A percentile compares a stretch with the other conserved stretches of the same genome.
Evolutionary conservation across 1,140 invertebrate species (phyloP).

Genomic region (Anastatus disparis): DNA sequence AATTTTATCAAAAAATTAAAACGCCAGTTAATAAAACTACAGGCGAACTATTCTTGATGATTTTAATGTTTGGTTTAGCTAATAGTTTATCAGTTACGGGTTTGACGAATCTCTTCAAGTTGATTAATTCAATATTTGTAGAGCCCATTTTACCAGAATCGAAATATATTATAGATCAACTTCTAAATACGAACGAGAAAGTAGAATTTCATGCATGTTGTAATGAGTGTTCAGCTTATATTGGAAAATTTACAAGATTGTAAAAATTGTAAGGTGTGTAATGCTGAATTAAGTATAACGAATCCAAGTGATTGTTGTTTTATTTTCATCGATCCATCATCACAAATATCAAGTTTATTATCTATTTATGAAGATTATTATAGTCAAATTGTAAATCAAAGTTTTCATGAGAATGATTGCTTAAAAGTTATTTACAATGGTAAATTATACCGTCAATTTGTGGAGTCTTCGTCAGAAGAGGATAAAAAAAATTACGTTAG

Average conservation of each 20-base stretch:
- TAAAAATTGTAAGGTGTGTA: neutral
- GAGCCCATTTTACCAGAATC: neutral
- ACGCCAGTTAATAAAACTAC: neutral
- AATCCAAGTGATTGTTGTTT: conserved; percentile 10
- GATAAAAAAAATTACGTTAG: conserved; percentile 2
- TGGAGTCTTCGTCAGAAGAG: neutral
- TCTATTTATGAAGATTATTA: neutral
- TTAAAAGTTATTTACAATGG: conserved; percentile 13
- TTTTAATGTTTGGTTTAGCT: neutral
- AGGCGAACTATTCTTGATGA: conserved; percentile 13
- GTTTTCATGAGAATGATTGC: neutral
- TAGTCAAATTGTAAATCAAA: neutral
- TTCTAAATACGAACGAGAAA: neutral
- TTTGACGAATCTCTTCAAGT: conserved; percentile 10
- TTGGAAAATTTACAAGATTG: neutral
- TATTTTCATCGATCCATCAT: conserved; percentile 12
- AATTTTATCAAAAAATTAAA: neutral
- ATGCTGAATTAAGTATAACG: neutral
- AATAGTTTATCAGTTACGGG: neutral
- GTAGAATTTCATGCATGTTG: conserved; percentile 20
- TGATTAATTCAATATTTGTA: conserved; percentile 10
- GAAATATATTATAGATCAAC: neutral
- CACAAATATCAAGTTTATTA: neutral
- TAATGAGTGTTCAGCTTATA: conserved; percentile 1
- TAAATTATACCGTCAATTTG: conserved; percentile 14